Base-by-base conservation (phyloP, 2,113 vertebrate genomes). In the Poeciliopsis occidentalis region DNA sequence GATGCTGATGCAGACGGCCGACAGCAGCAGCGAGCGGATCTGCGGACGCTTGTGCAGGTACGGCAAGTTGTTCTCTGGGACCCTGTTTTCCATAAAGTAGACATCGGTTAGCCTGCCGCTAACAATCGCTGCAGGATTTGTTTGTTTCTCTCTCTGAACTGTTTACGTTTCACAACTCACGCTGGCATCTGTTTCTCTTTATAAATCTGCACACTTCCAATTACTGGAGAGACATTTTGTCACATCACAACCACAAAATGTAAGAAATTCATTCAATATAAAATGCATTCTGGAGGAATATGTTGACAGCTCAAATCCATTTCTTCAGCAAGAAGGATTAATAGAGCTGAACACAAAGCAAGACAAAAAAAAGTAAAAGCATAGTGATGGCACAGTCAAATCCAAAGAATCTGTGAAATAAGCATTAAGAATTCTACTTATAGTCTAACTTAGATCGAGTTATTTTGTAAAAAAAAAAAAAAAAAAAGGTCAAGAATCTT, bases 41-140 rank as follows among this genome's bases (percentile, higher is more conserved):
- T 97, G 96, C 0, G 96, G 97, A 1, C 96, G 94, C 90, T 97
- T 98, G 91, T 96, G 96, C 29, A 96, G 94, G 88, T 96, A 98
- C 0, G 98, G 97, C 83, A 98, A 83, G 88, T 95, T 97, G 91
- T 97, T 99, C 82, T 95, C 93, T 0, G 97, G 97, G 60, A 99
- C 87, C 88, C 95, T 95, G 82, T n/a, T 73, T 26, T 72, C 24
- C 10, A 68, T 0, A 8, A 17, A 6, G 17, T 61, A 64, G 30
- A 32, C 3, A 29, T 73, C 70, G 73, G 34, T 12, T 30, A 34
- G n/a, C 8, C 3, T n/a, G 22, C 22, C 51, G 5, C 51, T 2
- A 31, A 19, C 60, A 57, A 17, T 30, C 15, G 31, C 2, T 3
- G 51, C 24, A 6, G 5, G 51, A 24, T 10, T 54, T 10, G 24